Conservation (phyloP, 1,140 invertebrate genomes). For the Drosophila obscura region DNA sequence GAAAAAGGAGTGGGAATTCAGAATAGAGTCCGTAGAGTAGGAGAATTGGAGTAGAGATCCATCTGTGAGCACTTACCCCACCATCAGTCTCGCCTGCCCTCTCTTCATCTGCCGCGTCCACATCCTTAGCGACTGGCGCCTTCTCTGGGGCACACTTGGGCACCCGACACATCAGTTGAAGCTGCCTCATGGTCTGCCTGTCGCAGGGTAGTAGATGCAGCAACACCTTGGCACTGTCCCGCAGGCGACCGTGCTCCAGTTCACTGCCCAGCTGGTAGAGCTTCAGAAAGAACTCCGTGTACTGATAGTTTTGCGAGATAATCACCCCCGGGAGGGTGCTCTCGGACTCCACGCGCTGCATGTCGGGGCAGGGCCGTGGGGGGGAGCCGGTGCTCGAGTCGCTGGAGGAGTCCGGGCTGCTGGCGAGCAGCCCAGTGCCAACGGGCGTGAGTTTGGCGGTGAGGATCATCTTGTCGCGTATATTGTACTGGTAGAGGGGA, state of each 20-base stretch:
- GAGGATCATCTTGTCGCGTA: slow-evolving; percentile 96
- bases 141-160: slow-evolving; percentile 55
- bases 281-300: slow-evolving; percentile 95
- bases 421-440: slow-evolving; percentile 92
- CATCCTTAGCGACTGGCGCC: slow-evolving; percentile 37
- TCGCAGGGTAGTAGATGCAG: slow-evolving; percentile 96
- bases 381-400: slow-evolving; percentile 88
- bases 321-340: slow-evolving; percentile 95
- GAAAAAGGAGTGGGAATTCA: not conserved
- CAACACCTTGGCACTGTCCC: slow-evolving; percentile 93
- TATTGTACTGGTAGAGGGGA: slow-evolving; percentile 93
- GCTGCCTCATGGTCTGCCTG: slow-evolving; percentile 88
- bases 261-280: slow-evolving; percentile 94
- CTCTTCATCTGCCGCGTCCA: slow-evolving; percentile 24
- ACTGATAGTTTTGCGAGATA: slow-evolving; percentile 90
- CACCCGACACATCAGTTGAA: slow-evolving; percentile 86
- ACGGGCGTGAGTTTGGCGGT: slow-evolving; percentile 93
- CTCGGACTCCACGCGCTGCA: slow-evolving; percentile 89
- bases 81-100: slow-evolving; percentile 1
- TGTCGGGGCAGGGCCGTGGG: slow-evolving; percentile 90
- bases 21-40: too few species aligned
- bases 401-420: slow-evolving; percentile 89
- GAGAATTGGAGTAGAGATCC: too few species aligned
- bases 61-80: slow-evolving; percentile 14
- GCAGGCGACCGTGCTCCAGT: slow-evolving; percentile 90